These are phyloP conservation scores for Lycocerus yunnanus DNA, from an alignment of 2,888 invertebrate species.

Conservation along the genomic window DNA sequence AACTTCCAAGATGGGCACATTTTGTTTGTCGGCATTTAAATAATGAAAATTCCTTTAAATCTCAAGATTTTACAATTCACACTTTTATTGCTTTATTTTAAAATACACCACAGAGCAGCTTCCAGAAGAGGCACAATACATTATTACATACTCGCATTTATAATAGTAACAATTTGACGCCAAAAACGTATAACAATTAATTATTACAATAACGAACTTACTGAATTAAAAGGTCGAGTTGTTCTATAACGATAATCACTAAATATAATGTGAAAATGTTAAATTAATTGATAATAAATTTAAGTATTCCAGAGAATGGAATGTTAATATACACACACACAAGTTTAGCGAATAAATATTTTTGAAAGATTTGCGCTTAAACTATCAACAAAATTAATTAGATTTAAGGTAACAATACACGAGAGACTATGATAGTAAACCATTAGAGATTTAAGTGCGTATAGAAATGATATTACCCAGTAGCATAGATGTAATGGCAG, in stretches of 20 bases:
- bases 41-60: slow-evolving; percentile 33
- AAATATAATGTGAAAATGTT: neutral
- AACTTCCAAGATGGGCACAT: slow-evolving; percentile 24
- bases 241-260: neutral
- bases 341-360: neutral
- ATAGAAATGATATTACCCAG: slow-evolving; percentile 34
- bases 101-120: no score
- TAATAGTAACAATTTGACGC: no score
- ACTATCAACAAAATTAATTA: neutral
- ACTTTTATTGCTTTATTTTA: neutral
- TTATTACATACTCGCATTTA: no score
- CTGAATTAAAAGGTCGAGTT: no score
- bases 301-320: no score
- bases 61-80: slow-evolving; percentile 19
- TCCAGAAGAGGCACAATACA: no score
- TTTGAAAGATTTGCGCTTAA: neutral
- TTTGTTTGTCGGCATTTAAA: slow-evolving; percentile 28
- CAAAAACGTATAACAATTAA: no score
- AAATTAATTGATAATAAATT: neutral
- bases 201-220: no score
- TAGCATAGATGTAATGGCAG: slow-evolving; percentile 35
- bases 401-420: slow-evolving; percentile 2
- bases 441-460: slow-evolving; percentile 32
- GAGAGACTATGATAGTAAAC: slow-evolving; percentile 14
- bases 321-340: neutral